Conservation (phyloP, 2,888 invertebrate genomes). For the Drosophila dives region DNA sequence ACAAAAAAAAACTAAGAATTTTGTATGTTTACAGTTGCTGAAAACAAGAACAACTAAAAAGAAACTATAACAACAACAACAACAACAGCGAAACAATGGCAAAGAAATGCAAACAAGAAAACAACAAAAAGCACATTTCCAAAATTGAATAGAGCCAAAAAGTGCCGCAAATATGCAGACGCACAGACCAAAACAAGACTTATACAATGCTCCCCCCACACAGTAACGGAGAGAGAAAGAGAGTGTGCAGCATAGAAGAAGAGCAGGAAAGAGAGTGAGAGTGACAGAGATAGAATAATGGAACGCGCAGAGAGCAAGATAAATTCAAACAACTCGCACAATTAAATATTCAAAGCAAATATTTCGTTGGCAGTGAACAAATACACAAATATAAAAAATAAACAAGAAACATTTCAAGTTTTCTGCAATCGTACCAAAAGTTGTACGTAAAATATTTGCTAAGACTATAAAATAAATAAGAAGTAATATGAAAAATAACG, state of each 20-base stretch:
- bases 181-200: constrained; percentile 57
- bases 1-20: constrained; percentile 42
- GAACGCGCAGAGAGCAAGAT: constrained; percentile 18
- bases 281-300: neutral
- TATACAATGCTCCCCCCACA: neutral
- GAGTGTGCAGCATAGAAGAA: no score
- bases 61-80: constrained; percentile 19
- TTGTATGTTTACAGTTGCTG: constrained; percentile 49
- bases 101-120: constrained; percentile 62
- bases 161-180: constrained; percentile 68
- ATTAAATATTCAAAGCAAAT: constrained; percentile 77
- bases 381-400: constrained; percentile 37
- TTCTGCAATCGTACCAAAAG: constrained; percentile 19
- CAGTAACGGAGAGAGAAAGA: no score
- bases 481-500: neutral
- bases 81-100: constrained; percentile 27
- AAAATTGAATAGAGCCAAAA: constrained; percentile 67
- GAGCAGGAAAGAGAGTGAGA: neutral
- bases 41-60: constrained; percentile 30
- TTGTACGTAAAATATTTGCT: constrained; percentile 14
- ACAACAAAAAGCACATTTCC: constrained; percentile 69
- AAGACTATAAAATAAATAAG: constrained; percentile 1
- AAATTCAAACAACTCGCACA: constrained; percentile 58
- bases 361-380: constrained; percentile 54
- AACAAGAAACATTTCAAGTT: constrained; percentile 38